Conservation (phyloP, 2,888 invertebrate genomes). For the Toxonevra muliebris region DNA sequence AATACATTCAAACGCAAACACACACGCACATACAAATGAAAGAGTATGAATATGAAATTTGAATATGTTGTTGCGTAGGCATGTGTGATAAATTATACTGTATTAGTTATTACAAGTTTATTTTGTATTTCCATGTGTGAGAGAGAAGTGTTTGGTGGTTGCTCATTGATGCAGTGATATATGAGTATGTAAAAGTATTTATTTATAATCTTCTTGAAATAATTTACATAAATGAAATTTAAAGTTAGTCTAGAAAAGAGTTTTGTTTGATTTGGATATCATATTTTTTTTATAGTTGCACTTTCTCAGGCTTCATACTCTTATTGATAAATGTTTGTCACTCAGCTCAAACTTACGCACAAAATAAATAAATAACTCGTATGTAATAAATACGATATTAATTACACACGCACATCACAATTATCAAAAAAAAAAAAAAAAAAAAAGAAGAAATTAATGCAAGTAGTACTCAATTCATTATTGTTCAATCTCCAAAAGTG, state of each 20-base stretch:
- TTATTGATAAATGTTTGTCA: slow-evolving; percentile 12
- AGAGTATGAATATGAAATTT: slow-evolving; percentile 14
- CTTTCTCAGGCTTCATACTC: no score
- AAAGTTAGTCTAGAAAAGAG: no score
- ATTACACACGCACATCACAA: slow-evolving; percentile 39
- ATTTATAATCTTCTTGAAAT: background rate
- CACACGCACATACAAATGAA: background rate
- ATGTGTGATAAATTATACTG: slow-evolving; percentile 61
- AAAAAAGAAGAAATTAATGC: background rate
- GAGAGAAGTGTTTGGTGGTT: background rate
- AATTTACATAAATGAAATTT: background rate
- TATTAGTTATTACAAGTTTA: slow-evolving; percentile 35
- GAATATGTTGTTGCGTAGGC: slow-evolving; percentile 47
- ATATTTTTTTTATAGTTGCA: no score
- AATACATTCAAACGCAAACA: background rate
- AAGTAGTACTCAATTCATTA: slow-evolving; percentile 15
- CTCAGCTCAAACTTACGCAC: slow-evolving; percentile 11
- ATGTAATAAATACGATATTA: slow-evolving; percentile 48
- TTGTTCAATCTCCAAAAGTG: slow-evolving; percentile 30
- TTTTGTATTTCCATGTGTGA: background rate
- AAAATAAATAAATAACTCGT: slow-evolving; percentile 31
- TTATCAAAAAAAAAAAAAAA: background rate
- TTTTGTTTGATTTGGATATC: no score
- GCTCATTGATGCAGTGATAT: background rate
- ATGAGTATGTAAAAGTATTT: no score